A percentile compares a stretch with the other conserved stretches of the same genome.
phyloP scores from a whole-genome alignment of 2,888 invertebrate genomes.

The Prenolepis imparis region DNA sequence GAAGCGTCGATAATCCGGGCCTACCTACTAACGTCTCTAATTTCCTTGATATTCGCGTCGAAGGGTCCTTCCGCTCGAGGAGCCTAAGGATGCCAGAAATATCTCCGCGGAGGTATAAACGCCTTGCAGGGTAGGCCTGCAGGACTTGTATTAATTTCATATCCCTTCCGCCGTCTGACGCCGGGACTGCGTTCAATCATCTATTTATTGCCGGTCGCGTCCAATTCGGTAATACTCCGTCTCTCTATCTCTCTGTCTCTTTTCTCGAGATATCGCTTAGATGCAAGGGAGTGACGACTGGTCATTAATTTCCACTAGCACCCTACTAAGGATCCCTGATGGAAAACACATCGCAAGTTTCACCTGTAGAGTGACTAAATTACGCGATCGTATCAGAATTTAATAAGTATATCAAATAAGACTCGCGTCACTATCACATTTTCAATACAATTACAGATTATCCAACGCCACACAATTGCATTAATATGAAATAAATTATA shows the following conservation, averaged over 20 bases:
- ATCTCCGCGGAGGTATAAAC: slow-evolving; percentile 77
- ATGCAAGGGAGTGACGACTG: slow-evolving; percentile 81
- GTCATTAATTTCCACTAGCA: slow-evolving; percentile 80
- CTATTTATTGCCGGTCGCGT: slow-evolving; percentile 84
- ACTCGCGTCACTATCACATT: neutral
- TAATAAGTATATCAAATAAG: slow-evolving; percentile 8
- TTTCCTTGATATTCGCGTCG: slow-evolving; percentile 85
- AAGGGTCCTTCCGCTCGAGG: slow-evolving; percentile 83
- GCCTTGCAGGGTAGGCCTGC: slow-evolving; percentile 76
- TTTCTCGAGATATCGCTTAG: slow-evolving; percentile 83
- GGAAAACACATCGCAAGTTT: slow-evolving; percentile 73
- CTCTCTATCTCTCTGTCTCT: slow-evolving; percentile 65
- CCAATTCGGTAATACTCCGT: slow-evolving; percentile 79
- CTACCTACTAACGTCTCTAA: slow-evolving; percentile 79
- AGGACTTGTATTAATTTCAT: slow-evolving; percentile 85
- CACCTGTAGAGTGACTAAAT: slow-evolving; percentile 53
- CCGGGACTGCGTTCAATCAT: slow-evolving; percentile 81
- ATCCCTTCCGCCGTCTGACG: slow-evolving; percentile 83
- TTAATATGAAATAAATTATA: neutral
- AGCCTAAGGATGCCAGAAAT: slow-evolving; percentile 84
- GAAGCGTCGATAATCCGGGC: slow-evolving; percentile 73
- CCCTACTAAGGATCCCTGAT: slow-evolving; percentile 72
- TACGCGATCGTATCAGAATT: neutral
- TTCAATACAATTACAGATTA: neutral
- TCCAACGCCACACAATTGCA: neutral